Conservation (phyloP, 2,888 invertebrate genomes). For the Pecten maximus region DNA sequence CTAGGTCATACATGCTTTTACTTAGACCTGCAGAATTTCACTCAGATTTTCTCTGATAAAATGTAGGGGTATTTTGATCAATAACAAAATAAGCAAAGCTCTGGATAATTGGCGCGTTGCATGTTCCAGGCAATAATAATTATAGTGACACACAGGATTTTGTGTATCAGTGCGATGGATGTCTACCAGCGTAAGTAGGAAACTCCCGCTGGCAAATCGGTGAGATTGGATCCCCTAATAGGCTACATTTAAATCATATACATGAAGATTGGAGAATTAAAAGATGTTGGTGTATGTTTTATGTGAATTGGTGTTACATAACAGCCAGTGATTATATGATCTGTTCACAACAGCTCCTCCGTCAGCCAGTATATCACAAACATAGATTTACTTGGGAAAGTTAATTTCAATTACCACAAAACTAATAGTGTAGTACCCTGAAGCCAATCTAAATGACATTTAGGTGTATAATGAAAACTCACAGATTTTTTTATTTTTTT, state of each 20-base stretch:
- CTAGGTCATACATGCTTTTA: neutral
- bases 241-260: neutral
- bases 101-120: neutral
- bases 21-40: neutral
- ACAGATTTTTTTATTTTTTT: neutral
- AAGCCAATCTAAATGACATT: neutral
- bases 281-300: neutral
- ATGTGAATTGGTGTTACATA: neutral
- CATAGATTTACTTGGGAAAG: neutral
- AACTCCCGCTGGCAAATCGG: neutral
- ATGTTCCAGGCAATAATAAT: neutral
- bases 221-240: neutral
- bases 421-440: neutral
- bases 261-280: neutral
- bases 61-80: slow-evolving; percentile 14
- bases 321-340: neutral
- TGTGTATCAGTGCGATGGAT: neutral
- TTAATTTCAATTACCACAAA: neutral
- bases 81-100: neutral
- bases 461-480: neutral
- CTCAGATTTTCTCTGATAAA: neutral
- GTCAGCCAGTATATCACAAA: neutral
- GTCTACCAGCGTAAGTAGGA: neutral
- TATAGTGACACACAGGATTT: neutral
- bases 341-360: neutral